Base-by-base conservation (phyloP, 2,113 vertebrate species). In the Lepisosteus osseus region DNA sequence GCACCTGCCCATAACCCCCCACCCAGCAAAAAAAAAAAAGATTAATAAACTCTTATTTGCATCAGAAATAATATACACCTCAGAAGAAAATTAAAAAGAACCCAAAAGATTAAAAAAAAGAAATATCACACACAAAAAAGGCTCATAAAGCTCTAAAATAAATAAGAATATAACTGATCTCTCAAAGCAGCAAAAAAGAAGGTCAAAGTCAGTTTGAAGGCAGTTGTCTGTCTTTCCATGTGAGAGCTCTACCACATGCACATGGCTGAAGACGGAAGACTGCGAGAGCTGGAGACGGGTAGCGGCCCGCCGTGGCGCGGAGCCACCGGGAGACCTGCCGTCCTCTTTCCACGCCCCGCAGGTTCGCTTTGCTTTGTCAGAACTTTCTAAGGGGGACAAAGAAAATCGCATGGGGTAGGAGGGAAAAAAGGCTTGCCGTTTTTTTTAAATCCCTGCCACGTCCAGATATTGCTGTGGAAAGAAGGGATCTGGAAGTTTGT, bases 1-100 rank as follows among this genome's bases (percentile, higher is more conserved):
- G 80, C 78, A 78, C 74, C 77, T 55, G 40, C 47, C 47, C 51
- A 64, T 6, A 80, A 44, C 54, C 14, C 61, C 59, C 73, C 55
- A 61, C 67, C 78, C 67, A 63, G 11, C 64, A 66, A 67, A 14
- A 55, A 76, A 74, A 45, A 70, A 44, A 72, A 77, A 73, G 74
- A 65, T 72, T 43, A 72, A 45, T 70, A 81, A 72, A 65, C 85
- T 88, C 83, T 86, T 84, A 72, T 82, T 76, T 84, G 72, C 77
- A 86, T 84, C 77, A 85, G 86, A 92, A 79, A 29, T 29, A 89
- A 90, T 90, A 81, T 89, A 92, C 88, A 90, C 78, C 86, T 83
- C 84, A 54, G 66, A 61, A 82, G 54, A 17, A 65, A 75, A 71
- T 0, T 80, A 78, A 73, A 72, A 72, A 79, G 71, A 73, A 67